Evolutionary conservation across 2,888 invertebrate species (phyloP).

Genomic region (Eudemis profundana): DNA sequence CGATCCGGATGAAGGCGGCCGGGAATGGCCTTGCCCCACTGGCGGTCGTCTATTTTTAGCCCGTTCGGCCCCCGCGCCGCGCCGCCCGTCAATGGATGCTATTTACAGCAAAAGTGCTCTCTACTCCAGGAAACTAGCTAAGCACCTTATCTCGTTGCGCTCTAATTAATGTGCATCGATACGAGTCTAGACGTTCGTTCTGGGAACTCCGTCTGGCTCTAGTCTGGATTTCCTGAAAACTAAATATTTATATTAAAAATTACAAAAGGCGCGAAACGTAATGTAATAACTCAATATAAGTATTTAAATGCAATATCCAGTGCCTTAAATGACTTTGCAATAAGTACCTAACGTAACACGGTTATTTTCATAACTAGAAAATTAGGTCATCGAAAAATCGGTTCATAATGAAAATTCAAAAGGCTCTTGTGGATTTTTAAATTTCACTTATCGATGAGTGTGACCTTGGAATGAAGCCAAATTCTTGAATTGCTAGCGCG

Average conservation of each 20-base stretch:
- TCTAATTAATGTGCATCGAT: conserved; percentile 33
- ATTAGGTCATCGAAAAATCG: neutral
- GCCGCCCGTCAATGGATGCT: conserved; percentile 71
- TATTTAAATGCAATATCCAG: no score
- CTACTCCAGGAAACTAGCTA: conserved; percentile 52
- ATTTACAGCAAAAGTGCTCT: conserved; percentile 68
- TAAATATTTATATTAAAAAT: neutral
- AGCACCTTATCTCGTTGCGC: conserved; percentile 34
- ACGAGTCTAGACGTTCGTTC: conserved; percentile 4
- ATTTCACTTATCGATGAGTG: conserved; percentile 22
- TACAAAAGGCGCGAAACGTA: neutral
- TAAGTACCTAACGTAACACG: no score
- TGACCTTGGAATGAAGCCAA: conserved; percentile 42
- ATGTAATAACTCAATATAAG: no score
- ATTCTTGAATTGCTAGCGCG: conserved; percentile 19
- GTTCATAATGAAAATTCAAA: conserved; percentile 9
- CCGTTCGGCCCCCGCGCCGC: conserved; percentile 57
- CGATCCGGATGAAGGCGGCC: conserved; percentile 62
- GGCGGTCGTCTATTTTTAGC: conserved; percentile 80
- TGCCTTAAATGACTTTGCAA: no score
- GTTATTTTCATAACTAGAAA: no score
- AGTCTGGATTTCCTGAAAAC: conserved; percentile 3
- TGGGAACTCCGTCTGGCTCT: neutral
- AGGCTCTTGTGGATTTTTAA: conserved; percentile 13
- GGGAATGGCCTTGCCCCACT: conserved; percentile 77